A percentile compares a stretch with the other conserved stretches of the same genome.
Evolutionary conservation across 2,888 invertebrate species (phyloP).

Genomic region (Aphrophora alni): DNA sequence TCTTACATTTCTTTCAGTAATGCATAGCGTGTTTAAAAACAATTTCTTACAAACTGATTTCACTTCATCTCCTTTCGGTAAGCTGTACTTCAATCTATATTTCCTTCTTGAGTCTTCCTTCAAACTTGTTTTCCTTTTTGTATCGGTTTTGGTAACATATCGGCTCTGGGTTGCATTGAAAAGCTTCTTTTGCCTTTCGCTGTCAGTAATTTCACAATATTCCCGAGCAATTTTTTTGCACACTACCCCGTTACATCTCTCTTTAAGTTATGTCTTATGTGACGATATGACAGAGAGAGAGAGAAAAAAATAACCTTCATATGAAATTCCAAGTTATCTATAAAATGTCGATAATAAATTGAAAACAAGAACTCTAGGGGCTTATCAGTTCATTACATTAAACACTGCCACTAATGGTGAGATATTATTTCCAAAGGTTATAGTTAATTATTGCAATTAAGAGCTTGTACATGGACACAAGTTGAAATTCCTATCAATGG

Average conservation of each 20-base stretch:
- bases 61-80: background rate
- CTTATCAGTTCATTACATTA: too few relatives aligned
- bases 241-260: background rate
- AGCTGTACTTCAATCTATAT: background rate
- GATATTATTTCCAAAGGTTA: too few relatives aligned
- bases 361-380: too few relatives aligned
- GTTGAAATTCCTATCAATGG: too few relatives aligned
- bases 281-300: too few relatives aligned
- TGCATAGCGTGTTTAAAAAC: background rate
- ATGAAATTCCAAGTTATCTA: too few relatives aligned
- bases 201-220: slow-evolving; percentile 1
- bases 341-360: too few relatives aligned
- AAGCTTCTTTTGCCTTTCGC: background rate
- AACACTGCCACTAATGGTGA: too few relatives aligned
- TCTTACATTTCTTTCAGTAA: background rate
- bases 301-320: too few relatives aligned
- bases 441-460: too few relatives aligned
- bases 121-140: slow-evolving; percentile 1
- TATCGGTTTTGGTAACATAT: background rate
- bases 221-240: slow-evolving; percentile 10
- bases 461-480: too few relatives aligned
- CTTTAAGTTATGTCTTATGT: too few relatives aligned
- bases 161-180: background rate
- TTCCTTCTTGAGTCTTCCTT: slow-evolving; percentile 3
- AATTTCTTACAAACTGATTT: background rate